Evolutionary conservation across 1,140 invertebrate genomes (phyloP).

Genomic region (Drosophila seguyi): DNA sequence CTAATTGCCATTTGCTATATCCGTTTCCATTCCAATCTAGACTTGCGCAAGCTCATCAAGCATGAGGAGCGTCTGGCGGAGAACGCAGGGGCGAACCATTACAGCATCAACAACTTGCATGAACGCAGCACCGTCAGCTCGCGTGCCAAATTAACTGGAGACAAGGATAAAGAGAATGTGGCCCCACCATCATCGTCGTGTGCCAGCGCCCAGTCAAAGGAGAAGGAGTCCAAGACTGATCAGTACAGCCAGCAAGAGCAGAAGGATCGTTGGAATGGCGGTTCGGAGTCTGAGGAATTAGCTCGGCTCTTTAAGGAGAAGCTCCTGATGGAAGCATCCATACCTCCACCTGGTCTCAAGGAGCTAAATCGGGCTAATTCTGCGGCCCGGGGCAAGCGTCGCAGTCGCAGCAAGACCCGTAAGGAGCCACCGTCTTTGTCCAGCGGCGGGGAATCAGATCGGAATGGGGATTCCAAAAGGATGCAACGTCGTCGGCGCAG

Average conservation of each 20-base stretch:
- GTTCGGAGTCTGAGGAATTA: constrained; percentile 15
- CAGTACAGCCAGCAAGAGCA: constrained; percentile 6
- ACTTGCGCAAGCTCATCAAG: constrained; percentile 81
- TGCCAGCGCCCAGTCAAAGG: constrained; percentile 13
- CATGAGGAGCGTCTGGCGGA: constrained; percentile 74
- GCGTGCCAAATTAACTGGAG: constrained; percentile 64
- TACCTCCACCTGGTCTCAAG: background rate
- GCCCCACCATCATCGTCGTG: constrained; percentile 2
- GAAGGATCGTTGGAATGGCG: constrained; percentile 9
- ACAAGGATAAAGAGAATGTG: constrained; percentile 46
- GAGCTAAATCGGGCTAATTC: background rate
- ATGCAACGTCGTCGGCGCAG: constrained; percentile 14
- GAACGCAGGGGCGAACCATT: constrained; percentile 53
- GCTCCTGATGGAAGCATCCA: constrained; percentile 42
- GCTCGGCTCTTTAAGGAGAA: constrained; percentile 44
- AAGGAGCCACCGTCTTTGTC: constrained; percentile 1
- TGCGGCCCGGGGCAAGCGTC: constrained; percentile 9
- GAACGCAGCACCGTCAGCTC: constrained; percentile 74
- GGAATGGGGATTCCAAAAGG: background rate
- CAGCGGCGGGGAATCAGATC: constrained; percentile 28
- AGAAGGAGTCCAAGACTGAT: constrained; percentile 25
- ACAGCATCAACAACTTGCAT: constrained; percentile 54
- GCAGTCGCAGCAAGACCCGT: constrained; percentile 56
- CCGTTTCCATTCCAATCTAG: constrained; percentile 51
- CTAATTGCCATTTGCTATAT: constrained; percentile 26